Percentiles rank a stretch among this genome's conserved stretches.
phyloP scores from a whole-genome alignment of 2,888 invertebrate species.

The Drosophila aldrichi region DNA sequence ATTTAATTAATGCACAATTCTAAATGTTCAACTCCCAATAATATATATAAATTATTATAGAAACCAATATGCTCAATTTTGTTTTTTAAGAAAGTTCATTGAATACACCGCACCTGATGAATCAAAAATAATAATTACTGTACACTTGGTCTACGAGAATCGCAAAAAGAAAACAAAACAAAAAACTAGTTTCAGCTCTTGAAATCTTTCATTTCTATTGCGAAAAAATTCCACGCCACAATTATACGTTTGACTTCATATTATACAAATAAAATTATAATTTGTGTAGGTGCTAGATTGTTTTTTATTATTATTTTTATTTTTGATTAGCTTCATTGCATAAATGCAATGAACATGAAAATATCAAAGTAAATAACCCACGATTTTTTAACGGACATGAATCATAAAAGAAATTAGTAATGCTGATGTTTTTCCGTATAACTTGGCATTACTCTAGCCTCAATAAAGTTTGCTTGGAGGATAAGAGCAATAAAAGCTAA shows the following conservation, averaged over 20 bases:
- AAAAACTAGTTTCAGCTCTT: background rate
- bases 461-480: background rate
- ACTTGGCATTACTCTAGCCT: background rate
- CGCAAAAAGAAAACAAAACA: background rate
- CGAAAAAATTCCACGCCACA: background rate
- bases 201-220: background rate
- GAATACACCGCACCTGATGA: background rate
- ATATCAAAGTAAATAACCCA: background rate
- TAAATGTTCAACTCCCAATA: background rate
- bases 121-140: background rate
- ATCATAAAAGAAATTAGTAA: background rate
- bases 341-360: too few species aligned
- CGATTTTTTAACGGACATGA: background rate
- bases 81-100: too few species aligned
- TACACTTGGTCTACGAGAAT: background rate
- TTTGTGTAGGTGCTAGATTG: background rate
- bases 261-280: background rate
- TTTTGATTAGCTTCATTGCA: too few species aligned
- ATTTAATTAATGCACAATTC: background rate
- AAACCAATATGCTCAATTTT: constrained; percentile 1
- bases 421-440: background rate
- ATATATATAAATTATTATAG: background rate
- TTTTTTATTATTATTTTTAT: too few species aligned
- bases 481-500: background rate
- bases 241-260: background rate